Conservation (phyloP, 2,113 vertebrate species). For the Xenotilapia longispinis region DNA sequence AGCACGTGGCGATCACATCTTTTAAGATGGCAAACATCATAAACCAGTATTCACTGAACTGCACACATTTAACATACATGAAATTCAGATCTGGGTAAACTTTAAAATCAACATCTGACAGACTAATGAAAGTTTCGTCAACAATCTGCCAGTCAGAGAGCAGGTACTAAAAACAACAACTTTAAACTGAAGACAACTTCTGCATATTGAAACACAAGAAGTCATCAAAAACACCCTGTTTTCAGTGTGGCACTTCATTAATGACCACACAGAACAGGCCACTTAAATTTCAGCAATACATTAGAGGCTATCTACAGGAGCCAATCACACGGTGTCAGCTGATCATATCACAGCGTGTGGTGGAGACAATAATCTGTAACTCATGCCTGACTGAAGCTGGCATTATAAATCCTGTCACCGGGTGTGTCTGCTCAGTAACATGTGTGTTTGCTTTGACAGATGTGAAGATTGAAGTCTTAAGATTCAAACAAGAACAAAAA, state of each 20-base stretch:
- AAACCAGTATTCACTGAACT: background rate
- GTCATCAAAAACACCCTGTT: background rate
- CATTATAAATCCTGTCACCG: background rate
- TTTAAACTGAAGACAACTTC: background rate
- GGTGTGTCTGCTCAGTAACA: background rate
- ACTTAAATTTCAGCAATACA: conserved; percentile 1
- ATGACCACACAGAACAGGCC: background rate
- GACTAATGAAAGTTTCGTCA: background rate
- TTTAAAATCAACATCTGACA: background rate
- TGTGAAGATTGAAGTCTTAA: conserved; percentile 21
- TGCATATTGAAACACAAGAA: background rate
- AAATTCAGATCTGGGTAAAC: background rate
- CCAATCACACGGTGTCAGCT: background rate
- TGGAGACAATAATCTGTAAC: background rate
- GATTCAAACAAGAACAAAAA: conserved; percentile 42
- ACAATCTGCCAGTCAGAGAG: background rate
- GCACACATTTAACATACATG: background rate
- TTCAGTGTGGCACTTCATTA: background rate
- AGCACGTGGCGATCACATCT: background rate
- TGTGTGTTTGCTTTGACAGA: conserved; percentile 19
- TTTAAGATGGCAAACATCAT: background rate
- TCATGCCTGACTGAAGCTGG: background rate
- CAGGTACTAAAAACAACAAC: background rate
- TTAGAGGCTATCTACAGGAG: conserved; percentile 28
- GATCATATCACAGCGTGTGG: conserved; percentile 10